Evolutionary conservation across 1,140 invertebrate genomes (phyloP), one percentile per base, ranked within the genome.

Genomic region (Caenorhabditis inopinata): DNA sequence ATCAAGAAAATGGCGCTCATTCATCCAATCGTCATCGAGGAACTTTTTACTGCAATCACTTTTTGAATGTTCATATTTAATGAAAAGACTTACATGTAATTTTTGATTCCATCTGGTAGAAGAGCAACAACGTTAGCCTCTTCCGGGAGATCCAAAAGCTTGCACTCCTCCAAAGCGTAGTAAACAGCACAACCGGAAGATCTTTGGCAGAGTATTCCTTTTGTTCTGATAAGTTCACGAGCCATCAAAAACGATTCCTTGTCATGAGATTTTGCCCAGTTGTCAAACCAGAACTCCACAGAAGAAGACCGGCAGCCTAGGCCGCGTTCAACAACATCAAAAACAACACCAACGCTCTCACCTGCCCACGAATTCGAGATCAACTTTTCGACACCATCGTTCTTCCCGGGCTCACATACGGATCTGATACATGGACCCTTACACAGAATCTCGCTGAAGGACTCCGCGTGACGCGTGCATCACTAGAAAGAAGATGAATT

Each of bases 21-120:
- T 92, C 94, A 99, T 95, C 97, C 97, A 99, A 81, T 94, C 92
- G 89, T 98, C 94, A 58, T 92, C 93, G 1, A 98, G 92, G 89
- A 97, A 97, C 89, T 99, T 99, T 42, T 84, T 85, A 83, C 86
- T 87, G 47, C 82, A 86, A 82, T 12, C 23, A 46, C 23, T 23
- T 51, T 27, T 0, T 87, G 38, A 84, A 86, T 80, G 25, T 11
- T 35, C 25, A 49, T 35, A 21, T 29, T 16, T 46, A 29, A 58
- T 14, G 6, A 42, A 14, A 42, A 5, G 58, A 84, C 85, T 83
- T 46, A 86, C 94, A 99, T 95, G 88, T 99, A 99, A 90, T 99
- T 99, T 76, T 96, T 91, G 81, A 99, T 93, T 58, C 94, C 94
- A 89, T 99, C 97, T 0, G 97, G 95, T 21, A 98, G 89, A 51